Evolutionary conservation across 92 coral and sea anemone species (phyloP).

Genomic region (Palythoa grandiflora): DNA sequence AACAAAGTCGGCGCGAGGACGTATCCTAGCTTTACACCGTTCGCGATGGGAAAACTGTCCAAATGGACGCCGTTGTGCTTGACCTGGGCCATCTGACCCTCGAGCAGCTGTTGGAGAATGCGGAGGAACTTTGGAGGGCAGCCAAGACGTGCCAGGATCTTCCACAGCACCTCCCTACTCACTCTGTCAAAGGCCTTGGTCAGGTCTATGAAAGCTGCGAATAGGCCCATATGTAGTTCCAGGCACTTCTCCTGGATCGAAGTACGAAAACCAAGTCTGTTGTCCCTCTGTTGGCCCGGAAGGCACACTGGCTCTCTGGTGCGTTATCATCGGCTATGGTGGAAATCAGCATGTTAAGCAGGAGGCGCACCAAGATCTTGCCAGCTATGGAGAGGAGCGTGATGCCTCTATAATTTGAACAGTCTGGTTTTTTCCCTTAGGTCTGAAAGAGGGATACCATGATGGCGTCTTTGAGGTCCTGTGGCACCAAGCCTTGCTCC

Average conservation of each 20-base stretch:
- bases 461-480: conserved; percentile 51
- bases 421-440: conserved; percentile 29
- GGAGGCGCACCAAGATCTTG: conserved; percentile 22
- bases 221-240: conserved; percentile 35
- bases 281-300: conserved; percentile 54
- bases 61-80: not conserved
- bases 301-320: conserved; percentile 48
- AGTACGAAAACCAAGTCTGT: conserved; percentile 57
- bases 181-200: conserved; percentile 34
- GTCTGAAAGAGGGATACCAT: conserved; percentile 44
- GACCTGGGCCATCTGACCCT: not conserved
- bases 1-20: conserved; percentile 28
- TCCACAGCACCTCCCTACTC: not conserved
- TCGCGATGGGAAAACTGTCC: not conserved
- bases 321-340: conserved; percentile 32
- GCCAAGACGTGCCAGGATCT: not conserved
- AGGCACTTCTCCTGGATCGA: not conserved
- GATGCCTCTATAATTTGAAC: conserved; percentile 45
- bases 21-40: conserved; percentile 34
- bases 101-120: not conserved
- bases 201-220: conserved; percentile 28
- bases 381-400: conserved; percentile 45
- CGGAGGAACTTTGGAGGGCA: conserved; percentile 20
- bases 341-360: conserved; percentile 31
- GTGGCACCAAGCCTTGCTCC: conserved; percentile 47